Conservation (phyloP, 37 sponge, comb jelly and placozoan species). For the Halisarca cf. caerulea region DNA sequence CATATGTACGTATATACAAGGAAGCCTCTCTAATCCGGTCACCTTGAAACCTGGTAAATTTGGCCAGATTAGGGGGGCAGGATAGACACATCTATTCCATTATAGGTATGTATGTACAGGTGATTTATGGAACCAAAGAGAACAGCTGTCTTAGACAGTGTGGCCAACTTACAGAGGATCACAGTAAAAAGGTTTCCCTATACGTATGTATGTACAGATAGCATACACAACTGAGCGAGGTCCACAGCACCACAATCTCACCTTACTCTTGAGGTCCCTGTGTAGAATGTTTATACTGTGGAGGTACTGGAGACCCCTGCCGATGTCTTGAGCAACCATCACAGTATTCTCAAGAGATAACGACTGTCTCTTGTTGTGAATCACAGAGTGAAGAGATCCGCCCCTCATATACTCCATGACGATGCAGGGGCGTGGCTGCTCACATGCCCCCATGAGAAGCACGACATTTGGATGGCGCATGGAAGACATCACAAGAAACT, state of each 20-base stretch:
- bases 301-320: slow-evolving; percentile 80
- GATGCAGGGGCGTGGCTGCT: slow-evolving; percentile 70
- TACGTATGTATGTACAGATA: too few species aligned
- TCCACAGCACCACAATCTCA: not conserved
- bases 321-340: slow-evolving; percentile 45
- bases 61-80: too few species aligned
- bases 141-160: too few species aligned
- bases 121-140: too few species aligned
- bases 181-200: too few species aligned
- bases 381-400: slow-evolving; percentile 58
- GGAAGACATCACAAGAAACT: slow-evolving; percentile 82
- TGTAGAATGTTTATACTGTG: slow-evolving; percentile 87
- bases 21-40: too few species aligned
- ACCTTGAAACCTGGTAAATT: too few species aligned
- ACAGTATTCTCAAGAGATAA: slow-evolving; percentile 27
- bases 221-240: too few species aligned
- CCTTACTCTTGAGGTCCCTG: slow-evolving; percentile 64
- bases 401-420: slow-evolving; percentile 85
- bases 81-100: too few species aligned
- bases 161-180: too few species aligned
- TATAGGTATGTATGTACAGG: too few species aligned
- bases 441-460: slow-evolving; percentile 83
- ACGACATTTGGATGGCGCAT: slow-evolving; percentile 88
- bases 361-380: slow-evolving; percentile 35
- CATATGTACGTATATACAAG: too few species aligned